A percentile compares a stretch with the other conserved stretches of the same genome.
Evolutionary conservation across 2,797 vertebrate species (phyloP).

Genomic region (Bradypus variegatus): DNA sequence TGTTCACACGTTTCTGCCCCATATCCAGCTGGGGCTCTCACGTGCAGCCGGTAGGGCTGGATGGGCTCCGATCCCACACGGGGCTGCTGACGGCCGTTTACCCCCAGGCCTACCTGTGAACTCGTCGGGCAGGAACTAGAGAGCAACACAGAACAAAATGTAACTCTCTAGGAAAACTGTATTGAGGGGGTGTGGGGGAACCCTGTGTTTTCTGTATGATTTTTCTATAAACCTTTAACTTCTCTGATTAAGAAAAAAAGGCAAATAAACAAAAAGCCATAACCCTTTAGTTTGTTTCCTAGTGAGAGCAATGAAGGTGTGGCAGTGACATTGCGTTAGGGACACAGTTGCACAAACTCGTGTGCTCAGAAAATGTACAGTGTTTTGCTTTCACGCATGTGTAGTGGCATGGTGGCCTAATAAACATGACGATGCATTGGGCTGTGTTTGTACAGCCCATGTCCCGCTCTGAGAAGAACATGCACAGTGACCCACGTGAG

Average conservation of each 20-base stretch:
- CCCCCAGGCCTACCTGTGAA: rapidly evolving
- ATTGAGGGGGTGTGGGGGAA: no score
- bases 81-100: no score
- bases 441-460: background rate
- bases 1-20: rapidly evolving
- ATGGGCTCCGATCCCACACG: no score
- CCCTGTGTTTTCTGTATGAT: no score
- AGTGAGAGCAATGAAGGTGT: background rate
- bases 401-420: background rate
- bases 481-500: no score
- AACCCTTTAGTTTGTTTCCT: background rate
- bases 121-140: rapidly evolving
- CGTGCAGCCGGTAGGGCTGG: no score
- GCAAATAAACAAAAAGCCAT: no score
- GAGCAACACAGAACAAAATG: background rate
- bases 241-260: no score
- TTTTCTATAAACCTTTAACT: no score
- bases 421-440: background rate
- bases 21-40: background rate
- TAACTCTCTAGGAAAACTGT: no score
- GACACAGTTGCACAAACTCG: background rate
- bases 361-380: background rate
- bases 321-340: no score
- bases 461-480: background rate
- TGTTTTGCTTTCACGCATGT: background rate